A percentile compares a stretch with the other conserved stretches of the same genome.
Evolutionary conservation across 2,888 invertebrate genomes (phyloP).

Genomic region (Caenorhabditis sp.): DNA sequence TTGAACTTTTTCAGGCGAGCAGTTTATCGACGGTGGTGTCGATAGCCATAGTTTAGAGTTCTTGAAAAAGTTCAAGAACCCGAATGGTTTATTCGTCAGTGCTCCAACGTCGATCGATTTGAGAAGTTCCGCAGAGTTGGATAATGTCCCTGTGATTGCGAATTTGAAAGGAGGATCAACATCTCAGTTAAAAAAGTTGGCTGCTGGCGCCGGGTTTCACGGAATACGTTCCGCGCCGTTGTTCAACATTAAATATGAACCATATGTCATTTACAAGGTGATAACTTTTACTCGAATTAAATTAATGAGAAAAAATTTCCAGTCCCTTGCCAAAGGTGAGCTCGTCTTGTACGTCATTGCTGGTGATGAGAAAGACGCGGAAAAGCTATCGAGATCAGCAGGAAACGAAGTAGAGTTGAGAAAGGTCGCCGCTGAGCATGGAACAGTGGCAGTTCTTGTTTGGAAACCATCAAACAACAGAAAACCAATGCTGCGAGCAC

Average conservation of each 20-base stretch:
- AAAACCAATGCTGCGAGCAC: too few relatives aligned
- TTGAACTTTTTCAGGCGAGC: too few relatives aligned
- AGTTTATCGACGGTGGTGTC: too few relatives aligned
- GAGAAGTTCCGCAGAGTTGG: constrained; percentile 13
- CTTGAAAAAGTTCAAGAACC: constrained; percentile 16
- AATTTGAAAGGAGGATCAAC: constrained; percentile 21
- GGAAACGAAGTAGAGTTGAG: too few relatives aligned
- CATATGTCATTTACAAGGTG: constrained; percentile 17
- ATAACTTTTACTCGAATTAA: not conserved
- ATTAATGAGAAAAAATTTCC: not conserved
- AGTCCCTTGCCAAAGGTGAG: constrained; percentile 20
- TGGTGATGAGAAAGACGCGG: constrained; percentile 43
- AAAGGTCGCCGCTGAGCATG: too few relatives aligned
- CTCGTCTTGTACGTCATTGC: constrained; percentile 40
- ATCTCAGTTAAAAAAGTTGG: constrained; percentile 14
- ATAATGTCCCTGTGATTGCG: constrained; percentile 12
- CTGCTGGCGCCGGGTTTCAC: constrained; percentile 5
- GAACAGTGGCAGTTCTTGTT: too few relatives aligned
- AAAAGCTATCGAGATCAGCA: constrained; percentile 6
- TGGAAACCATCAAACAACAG: too few relatives aligned
- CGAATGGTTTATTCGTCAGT: constrained; percentile 15
- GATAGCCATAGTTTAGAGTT: constrained; percentile 17
- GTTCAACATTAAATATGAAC: constrained; percentile 26
- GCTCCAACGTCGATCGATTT: constrained; percentile 24
- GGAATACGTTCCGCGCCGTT: not conserved